These are phyloP conservation scores for Diarsia brunnea DNA, from an alignment of 2,888 invertebrate genomes.

Conservation along the genomic window DNA sequence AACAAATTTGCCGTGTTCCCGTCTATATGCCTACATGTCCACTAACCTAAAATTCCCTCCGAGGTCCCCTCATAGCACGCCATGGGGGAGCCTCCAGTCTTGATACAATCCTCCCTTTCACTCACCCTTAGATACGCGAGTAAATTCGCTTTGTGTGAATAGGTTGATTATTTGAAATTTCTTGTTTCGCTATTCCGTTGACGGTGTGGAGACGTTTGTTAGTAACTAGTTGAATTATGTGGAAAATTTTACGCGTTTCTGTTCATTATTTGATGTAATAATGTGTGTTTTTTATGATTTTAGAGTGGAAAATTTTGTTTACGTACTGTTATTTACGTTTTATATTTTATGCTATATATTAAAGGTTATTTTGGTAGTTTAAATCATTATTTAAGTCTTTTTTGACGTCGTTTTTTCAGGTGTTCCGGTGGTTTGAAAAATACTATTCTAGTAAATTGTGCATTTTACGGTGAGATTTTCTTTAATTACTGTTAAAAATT, in stretches of 20 bases:
- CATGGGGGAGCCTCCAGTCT: conserved; percentile 86
- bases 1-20: conserved; percentile 91
- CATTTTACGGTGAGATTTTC: background rate
- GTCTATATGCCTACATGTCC: conserved; percentile 91
- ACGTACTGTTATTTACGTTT: background rate
- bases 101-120: conserved; percentile 88
- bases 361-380: background rate
- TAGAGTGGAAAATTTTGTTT: background rate
- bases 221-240: conserved; percentile 64
- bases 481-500: too few relatives aligned
- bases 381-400: background rate
- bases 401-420: background rate
- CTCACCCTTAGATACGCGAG: conserved; percentile 88
- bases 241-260: conserved; percentile 63
- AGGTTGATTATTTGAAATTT: conserved; percentile 89
- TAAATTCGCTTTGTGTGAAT: conserved; percentile 87
- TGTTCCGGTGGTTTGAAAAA: background rate
- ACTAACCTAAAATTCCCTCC: conserved; percentile 90
- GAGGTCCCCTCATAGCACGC: conserved; percentile 87
- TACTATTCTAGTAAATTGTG: background rate
- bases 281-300: conserved; percentile 1
- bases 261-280: conserved; percentile 5
- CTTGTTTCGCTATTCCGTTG: conserved; percentile 77
- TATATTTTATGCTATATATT: background rate
- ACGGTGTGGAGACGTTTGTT: conserved; percentile 67